Evolutionary conservation across 2,797 vertebrate species (phyloP).

Genomic region (Adelosebastes latens): DNA sequence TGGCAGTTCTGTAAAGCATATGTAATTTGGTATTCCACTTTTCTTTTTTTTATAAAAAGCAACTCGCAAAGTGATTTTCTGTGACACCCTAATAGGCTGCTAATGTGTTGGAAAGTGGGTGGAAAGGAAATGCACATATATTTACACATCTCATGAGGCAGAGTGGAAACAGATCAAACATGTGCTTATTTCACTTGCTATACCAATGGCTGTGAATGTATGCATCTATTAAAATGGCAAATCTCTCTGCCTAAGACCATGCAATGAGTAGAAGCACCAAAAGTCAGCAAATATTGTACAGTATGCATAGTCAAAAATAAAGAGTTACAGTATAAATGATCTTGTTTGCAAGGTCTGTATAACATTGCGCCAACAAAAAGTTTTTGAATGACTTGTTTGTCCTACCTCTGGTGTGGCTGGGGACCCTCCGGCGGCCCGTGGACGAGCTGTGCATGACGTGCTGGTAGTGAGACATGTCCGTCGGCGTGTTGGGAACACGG

Average conservation of each 20-base stretch:
- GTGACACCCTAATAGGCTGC: neutral
- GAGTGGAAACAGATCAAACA: neutral
- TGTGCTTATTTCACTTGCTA: neutral
- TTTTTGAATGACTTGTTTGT: neutral
- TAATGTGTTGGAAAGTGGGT: neutral
- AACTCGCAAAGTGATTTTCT: neutral
- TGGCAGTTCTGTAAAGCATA: neutral
- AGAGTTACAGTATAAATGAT: neutral
- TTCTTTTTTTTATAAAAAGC: neutral
- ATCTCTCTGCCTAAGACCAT: neutral
- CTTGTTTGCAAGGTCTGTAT: neutral
- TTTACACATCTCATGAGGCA: neutral
- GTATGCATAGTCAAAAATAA: neutral
- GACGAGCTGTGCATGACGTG: slow-evolving; percentile 87
- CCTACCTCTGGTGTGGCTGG: slow-evolving; percentile 90
- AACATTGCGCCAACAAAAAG: neutral
- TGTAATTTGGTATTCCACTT: neutral
- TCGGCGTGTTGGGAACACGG: slow-evolving; percentile 88
- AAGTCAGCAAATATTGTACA: neutral
- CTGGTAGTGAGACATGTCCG: slow-evolving; percentile 94
- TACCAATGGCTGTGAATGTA: neutral
- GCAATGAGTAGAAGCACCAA: neutral
- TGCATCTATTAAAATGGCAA: neutral
- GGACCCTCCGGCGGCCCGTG: slow-evolving; percentile 88
- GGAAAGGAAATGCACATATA: neutral